phyloP scores from a whole-genome alignment of 2,888 invertebrate genomes.

The Rotaria macrura region DNA sequence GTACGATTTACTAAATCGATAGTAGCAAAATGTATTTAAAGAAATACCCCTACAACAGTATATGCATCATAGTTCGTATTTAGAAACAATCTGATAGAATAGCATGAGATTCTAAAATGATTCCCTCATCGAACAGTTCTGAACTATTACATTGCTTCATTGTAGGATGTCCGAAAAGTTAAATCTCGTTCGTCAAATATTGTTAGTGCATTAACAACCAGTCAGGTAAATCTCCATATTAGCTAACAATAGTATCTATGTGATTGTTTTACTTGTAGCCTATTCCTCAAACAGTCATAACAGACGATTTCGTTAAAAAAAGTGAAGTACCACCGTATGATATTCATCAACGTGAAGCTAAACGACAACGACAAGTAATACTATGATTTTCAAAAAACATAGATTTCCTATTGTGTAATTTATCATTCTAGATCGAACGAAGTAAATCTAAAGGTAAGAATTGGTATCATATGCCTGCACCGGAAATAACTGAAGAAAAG shows the following conservation, averaged over 20 bases:
- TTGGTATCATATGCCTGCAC: slow-evolving; percentile 80
- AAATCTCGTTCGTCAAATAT: background rate
- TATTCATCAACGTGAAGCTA: slow-evolving; percentile 16
- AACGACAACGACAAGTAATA: background rate
- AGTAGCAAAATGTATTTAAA: no score
- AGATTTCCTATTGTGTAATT: background rate
- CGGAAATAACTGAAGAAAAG: slow-evolving; percentile 75
- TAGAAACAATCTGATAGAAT: no score
- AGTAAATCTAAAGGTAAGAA: slow-evolving; percentile 63
- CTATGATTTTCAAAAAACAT: background rate
- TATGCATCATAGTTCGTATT: no score
- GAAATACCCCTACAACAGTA: no score
- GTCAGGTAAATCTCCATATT: background rate
- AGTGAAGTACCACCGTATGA: slow-evolving; percentile 25
- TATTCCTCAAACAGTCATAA: slow-evolving; percentile 21
- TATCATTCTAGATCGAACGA: slow-evolving; percentile 2
- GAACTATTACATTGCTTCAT: background rate
- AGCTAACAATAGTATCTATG: no score
- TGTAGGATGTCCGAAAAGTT: background rate
- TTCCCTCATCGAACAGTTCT: no score
- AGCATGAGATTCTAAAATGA: no score
- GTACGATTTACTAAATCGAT: no score
- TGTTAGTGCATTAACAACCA: slow-evolving; percentile 8
- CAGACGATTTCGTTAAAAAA: slow-evolving; percentile 24
- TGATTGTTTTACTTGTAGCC: background rate